Evolutionary conservation across 2,113 vertebrate genomes (phyloP), one percentile per base, ranked within the genome.

Genomic region (Cyrtonyx montezumae): DNA sequence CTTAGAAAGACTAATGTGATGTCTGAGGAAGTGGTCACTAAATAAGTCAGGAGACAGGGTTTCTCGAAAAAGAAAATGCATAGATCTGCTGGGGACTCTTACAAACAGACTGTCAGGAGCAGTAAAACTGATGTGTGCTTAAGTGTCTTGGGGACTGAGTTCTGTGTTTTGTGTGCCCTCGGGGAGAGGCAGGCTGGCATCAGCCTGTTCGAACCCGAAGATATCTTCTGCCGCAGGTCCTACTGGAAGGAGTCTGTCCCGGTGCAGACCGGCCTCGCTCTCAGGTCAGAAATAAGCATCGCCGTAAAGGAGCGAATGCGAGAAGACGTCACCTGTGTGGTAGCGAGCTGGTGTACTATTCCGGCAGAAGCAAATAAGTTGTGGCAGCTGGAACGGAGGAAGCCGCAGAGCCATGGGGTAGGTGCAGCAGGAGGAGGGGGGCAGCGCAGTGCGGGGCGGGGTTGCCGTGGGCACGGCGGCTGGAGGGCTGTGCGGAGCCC

Each of bases 11-110:
- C 68, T 70, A 88, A 90, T 58, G 85, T 30, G 51, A 70, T 42
- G 26, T 49, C 45, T 68, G 13, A 76, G 53, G 62, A 84, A 83
- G 56, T 32, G 69, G 62, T 88, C 16, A 34, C 59, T 92, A 48
- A 91, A 68, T 85, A 88, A 86, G 25, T 80, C 74, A 87, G 65
- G 46, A 94, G 73, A 61, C 67, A 20, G 84, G 48, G 45, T 74
- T 37, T 88, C 82, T 80, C 28, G 42, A 79, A 43, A 8, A 71
- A 71, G 20, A 20, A 3, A 76, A 36, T 40, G 16, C 30, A 46
- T 10, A 56, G 53, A 49, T 30, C n/a, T 85, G 11, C 56, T 36
- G 59, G 77, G 65, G 48, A 85, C 63, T 93, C 67, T 22, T 43
- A 8, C 37, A 79, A 63, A 43, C 34, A 61, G n/a, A 51, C 46